Conservation (phyloP, 2,888 invertebrate species). For the Ariolimax columbianus region DNA sequence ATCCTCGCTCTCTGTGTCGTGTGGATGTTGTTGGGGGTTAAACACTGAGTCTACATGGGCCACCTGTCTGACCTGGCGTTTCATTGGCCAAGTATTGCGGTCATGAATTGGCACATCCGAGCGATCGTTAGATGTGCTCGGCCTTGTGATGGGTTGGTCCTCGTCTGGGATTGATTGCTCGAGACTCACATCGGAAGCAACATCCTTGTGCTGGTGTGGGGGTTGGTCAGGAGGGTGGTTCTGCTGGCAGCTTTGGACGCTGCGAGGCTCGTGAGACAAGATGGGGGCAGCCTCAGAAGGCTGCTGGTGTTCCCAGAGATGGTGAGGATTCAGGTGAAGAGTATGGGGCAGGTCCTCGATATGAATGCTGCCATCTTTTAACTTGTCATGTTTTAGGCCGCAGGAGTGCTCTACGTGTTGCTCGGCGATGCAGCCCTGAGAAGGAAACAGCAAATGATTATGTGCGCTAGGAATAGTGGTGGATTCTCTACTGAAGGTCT, state of each 20-base stretch:
- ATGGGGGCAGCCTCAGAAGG: not conserved
- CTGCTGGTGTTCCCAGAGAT: not conserved
- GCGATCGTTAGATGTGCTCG: not conserved
- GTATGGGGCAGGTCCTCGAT: slow-evolving; percentile 30
- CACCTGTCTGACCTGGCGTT: slow-evolving; percentile 59
- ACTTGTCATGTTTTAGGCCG: slow-evolving; percentile 51
- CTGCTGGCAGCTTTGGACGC: not conserved
- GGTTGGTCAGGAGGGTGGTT: not conserved
- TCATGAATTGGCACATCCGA: not conserved
- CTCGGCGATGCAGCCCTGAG: slow-evolving; percentile 75
- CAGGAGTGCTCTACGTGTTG: slow-evolving; percentile 74
- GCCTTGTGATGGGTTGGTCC: not conserved
- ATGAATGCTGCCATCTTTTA: slow-evolving; percentile 43
- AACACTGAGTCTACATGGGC: slow-evolving; percentile 54
- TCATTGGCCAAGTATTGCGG: slow-evolving; percentile 69
- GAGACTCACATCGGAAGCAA: not conserved
- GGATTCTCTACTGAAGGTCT: too few relatives aligned
- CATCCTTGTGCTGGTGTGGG: not conserved
- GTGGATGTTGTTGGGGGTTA: not conserved
- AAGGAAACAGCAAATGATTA: not conserved
- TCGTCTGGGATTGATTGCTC: not conserved
- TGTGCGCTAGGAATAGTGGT: not conserved
- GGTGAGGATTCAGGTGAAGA: not conserved
- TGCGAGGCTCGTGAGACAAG: not conserved
- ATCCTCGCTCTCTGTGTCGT: not conserved